phyloP scores from a whole-genome alignment of 2,888 invertebrate species.

The Aelia acuminata region DNA sequence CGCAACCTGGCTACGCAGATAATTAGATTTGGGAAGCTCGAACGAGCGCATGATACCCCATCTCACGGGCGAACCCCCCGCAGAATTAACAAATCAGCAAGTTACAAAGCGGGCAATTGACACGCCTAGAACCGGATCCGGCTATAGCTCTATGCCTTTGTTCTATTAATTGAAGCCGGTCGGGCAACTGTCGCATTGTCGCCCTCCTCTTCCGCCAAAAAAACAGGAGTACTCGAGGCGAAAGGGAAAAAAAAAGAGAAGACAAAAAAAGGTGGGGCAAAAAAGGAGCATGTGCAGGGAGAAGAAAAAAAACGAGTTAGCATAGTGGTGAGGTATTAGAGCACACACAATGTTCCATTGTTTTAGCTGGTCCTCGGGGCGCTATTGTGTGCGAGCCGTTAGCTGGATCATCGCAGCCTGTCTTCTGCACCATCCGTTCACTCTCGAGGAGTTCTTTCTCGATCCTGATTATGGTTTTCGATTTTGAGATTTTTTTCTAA shows the following conservation, averaged over 20 bases:
- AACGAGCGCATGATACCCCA: neutral
- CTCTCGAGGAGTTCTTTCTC: neutral
- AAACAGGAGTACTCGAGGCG: slow-evolving; percentile 27
- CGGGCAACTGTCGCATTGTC: slow-evolving; percentile 47
- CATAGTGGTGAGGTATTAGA: slow-evolving; percentile 48
- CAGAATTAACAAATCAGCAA: slow-evolving; percentile 28
- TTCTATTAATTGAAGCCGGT: slow-evolving; percentile 28
- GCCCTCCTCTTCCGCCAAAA: slow-evolving; percentile 8
- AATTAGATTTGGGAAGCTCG: slow-evolving; percentile 41
- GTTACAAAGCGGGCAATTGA: slow-evolving; percentile 28
- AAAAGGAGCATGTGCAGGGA: neutral
- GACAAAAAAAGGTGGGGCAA: neutral
- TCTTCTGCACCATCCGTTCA: neutral
- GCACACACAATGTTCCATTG: slow-evolving; percentile 42
- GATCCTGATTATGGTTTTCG: neutral
- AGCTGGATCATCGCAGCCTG: neutral
- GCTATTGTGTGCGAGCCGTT: slow-evolving; percentile 17
- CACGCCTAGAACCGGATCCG: slow-evolving; percentile 35
- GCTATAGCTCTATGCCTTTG: neutral
- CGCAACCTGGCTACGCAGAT: slow-evolving; percentile 3
- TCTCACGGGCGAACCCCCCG: neutral
- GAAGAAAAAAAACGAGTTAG: slow-evolving; percentile 12
- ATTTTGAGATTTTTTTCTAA: too few relatives aligned
- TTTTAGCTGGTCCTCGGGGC: neutral
- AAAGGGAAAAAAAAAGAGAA: slow-evolving; percentile 2